A percentile compares a stretch with the other conserved stretches of the same genome.
Conservation (phyloP, 92 coral and sea anemone species). For the Parazoanthus darwini region DNA sequence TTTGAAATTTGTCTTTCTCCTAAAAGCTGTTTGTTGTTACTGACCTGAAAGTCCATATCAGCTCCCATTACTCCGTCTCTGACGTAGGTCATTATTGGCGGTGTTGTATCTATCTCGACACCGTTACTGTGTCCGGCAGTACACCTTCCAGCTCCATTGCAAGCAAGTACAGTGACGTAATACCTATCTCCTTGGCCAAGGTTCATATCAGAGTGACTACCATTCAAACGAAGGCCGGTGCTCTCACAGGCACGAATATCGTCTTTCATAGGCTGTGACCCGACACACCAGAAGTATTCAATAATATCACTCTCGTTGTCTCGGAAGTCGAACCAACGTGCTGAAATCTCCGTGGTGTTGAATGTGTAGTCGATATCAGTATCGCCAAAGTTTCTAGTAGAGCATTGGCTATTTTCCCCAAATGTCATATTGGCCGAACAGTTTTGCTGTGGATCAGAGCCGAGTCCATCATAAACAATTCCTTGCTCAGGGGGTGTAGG, state of each 20-base stretch:
- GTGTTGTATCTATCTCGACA: constrained; percentile 83
- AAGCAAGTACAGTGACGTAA: constrained; percentile 86
- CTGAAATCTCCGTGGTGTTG: constrained; percentile 75
- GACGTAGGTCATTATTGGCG: constrained; percentile 83
- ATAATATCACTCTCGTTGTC: constrained; percentile 85
- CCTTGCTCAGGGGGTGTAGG: constrained; percentile 74
- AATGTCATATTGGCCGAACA: constrained; percentile 81
- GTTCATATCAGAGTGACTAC: constrained; percentile 72
- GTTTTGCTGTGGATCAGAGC: constrained; percentile 62
- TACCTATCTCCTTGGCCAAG: constrained; percentile 72
- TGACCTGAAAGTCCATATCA: constrained; percentile 92
- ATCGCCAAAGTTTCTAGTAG: constrained; percentile 69
- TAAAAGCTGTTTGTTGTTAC: background rate
- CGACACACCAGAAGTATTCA: constrained; percentile 90
- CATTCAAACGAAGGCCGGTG: constrained; percentile 78
- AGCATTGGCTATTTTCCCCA: constrained; percentile 84
- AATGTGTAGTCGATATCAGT: constrained; percentile 83
- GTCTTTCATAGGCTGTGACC: constrained; percentile 76
- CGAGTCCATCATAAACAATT: constrained; percentile 67
- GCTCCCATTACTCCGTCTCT: constrained; percentile 94
- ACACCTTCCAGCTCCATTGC: constrained; percentile 89
- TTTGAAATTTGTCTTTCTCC: background rate
- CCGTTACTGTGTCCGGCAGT: constrained; percentile 83
- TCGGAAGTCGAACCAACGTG: constrained; percentile 90
- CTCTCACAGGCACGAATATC: constrained; percentile 85